Percentiles rank a stretch among this genome's conserved stretches.
Evolutionary conservation across 2,113 vertebrate genomes (phyloP).

Genomic region (Macquaria ambigua): DNA sequence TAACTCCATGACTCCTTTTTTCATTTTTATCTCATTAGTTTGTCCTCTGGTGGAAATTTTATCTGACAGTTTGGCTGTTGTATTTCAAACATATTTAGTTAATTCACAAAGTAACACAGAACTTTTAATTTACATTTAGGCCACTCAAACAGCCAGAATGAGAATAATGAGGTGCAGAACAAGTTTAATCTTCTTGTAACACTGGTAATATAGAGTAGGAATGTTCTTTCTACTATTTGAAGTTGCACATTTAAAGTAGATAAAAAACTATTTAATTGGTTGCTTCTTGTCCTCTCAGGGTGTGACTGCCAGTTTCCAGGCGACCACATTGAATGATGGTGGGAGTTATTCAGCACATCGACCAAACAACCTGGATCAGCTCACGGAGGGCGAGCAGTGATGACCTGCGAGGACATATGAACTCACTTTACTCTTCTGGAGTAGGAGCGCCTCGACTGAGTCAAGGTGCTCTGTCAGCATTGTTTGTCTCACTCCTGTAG

Average conservation of each 20-base stretch:
- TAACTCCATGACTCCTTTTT: background rate
- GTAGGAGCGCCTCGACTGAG: slow-evolving; percentile 5
- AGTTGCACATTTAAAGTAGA: background rate
- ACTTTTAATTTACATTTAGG: background rate
- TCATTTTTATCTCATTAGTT: background rate
- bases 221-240: background rate
- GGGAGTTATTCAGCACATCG: slow-evolving; percentile 21
- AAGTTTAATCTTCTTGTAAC: background rate
- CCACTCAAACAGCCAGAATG: background rate
- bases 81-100: slow-evolving; percentile 1
- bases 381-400: slow-evolving; percentile 74
- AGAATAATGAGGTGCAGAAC: background rate
- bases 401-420: slow-evolving; percentile 69
- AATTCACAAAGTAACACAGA: background rate
- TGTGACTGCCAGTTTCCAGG: slow-evolving; percentile 56
- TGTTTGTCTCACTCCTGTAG: slow-evolving; percentile 15
- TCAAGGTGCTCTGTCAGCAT: slow-evolving; percentile 2
- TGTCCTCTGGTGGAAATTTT: background rate
- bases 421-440: slow-evolving; percentile 27
- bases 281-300: slow-evolving; percentile 44
- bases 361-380: slow-evolving; percentile 76
- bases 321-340: slow-evolving; percentile 10
- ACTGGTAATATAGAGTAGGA: background rate
- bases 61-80: background rate
- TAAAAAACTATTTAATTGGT: background rate